Conservation (phyloP, 2,888 invertebrate genomes). For the Melangyna quadrimaculata region DNA sequence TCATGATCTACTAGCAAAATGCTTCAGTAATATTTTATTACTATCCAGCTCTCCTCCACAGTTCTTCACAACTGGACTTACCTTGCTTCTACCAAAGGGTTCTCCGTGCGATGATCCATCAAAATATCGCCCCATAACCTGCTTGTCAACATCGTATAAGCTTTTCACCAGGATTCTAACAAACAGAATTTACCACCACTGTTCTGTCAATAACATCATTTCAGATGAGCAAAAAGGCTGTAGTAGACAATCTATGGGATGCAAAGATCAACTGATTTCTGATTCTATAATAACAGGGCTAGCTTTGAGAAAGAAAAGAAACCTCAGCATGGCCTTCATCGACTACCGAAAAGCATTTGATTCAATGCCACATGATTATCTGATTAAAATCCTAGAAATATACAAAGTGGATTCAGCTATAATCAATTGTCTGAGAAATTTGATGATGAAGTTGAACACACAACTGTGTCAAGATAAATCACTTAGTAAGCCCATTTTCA, state of each 20-base stretch:
- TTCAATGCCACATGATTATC: too few species aligned
- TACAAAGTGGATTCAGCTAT: too few species aligned
- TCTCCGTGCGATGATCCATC: background rate
- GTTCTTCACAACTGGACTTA: too few species aligned
- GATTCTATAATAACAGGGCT: background rate
- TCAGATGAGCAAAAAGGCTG: conserved; percentile 1
- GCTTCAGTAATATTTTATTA: too few species aligned
- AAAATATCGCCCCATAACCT: background rate
- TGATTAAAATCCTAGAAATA: background rate
- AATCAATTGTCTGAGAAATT: too few species aligned
- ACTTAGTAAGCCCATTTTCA: too few species aligned
- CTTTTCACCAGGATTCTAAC: conserved; percentile 16
- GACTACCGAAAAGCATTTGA: background rate
- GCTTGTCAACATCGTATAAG: background rate
- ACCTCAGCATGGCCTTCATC: background rate
- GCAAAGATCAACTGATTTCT: conserved; percentile 13
- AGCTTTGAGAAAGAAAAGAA: too few species aligned
- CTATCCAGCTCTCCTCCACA: too few species aligned
- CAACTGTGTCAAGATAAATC: too few species aligned
- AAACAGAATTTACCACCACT: conserved; percentile 16
- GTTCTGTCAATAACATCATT: background rate
- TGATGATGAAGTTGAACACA: background rate
- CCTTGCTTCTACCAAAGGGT: too few species aligned
- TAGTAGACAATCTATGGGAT: conserved; percentile 10
- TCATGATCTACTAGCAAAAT: too few species aligned